Conservation (phyloP, 2,888 invertebrate species). For the Andricus quercusramuli region DNA sequence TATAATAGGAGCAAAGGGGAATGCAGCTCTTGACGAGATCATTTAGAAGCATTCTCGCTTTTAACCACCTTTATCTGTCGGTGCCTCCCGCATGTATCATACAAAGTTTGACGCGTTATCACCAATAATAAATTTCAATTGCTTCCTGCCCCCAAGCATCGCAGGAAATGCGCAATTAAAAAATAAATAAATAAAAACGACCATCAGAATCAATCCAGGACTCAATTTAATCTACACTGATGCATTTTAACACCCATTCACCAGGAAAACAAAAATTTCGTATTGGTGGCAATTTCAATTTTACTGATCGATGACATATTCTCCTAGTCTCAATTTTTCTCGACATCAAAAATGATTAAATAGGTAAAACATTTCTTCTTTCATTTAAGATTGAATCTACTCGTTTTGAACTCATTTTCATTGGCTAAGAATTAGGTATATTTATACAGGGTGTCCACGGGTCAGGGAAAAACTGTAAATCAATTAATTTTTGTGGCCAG, state of each 20-base stretch:
- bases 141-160: conserved; percentile 23
- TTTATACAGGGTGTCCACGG: neutral
- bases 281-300: neutral
- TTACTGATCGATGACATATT: no score
- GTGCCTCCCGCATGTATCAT: conserved; percentile 12
- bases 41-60: conserved; percentile 11
- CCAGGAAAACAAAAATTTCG: neutral
- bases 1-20: conserved; percentile 38
- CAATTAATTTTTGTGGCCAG: no score
- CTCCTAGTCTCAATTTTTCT: no score
- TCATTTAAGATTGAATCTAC: no score
- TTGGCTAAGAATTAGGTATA: no score
- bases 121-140: conserved; percentile 38
- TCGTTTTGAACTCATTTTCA: neutral
- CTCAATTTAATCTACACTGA: neutral
- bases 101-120: conserved; percentile 36
- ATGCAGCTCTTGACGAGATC: conserved; percentile 19
- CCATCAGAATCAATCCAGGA: neutral
- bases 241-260: neutral
- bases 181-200: neutral
- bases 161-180: conserved; percentile 31
- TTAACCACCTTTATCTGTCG: conserved; percentile 26
- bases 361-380: no score
- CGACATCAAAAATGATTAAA: no score
- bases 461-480: no score